Percentiles rank a stretch among this genome's conserved stretches.
Conservation (phyloP, 2,113 vertebrate species). For the Hippocampus comes region DNA sequence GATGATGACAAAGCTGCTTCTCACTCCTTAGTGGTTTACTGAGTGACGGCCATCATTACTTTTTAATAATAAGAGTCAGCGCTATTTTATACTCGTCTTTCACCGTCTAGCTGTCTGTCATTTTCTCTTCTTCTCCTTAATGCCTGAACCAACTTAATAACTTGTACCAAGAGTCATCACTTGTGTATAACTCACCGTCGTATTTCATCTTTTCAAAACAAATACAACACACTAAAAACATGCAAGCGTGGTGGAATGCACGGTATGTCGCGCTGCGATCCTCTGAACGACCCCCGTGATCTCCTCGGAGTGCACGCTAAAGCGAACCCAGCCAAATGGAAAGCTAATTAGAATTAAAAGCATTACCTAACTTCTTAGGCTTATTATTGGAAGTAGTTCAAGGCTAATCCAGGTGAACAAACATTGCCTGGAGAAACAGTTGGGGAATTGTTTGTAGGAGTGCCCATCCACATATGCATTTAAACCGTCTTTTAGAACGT, state of each 20-base stretch:
- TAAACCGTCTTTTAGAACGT: neutral
- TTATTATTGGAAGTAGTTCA: neutral
- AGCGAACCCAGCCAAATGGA: neutral
- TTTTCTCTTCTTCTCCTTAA: neutral
- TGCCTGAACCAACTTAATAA: neutral
- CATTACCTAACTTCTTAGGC: constrained; percentile 4
- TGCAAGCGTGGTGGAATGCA: neutral
- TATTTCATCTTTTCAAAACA: neutral
- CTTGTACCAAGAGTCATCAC: neutral
- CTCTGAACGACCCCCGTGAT: neutral
- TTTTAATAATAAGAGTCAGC: constrained; percentile 15
- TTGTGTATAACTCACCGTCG: neutral
- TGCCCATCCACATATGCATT: neutral
- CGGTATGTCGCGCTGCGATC: neutral
- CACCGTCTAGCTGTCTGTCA: neutral
- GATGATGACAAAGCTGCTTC: constrained; percentile 30
- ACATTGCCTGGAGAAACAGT: neutral
- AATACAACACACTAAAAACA: neutral
- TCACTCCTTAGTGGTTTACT: constrained; percentile 25
- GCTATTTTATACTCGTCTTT: constrained; percentile 11
- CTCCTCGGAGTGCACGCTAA: neutral
- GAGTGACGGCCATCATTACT: constrained; percentile 8
- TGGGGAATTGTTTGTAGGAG: neutral
- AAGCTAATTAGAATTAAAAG: constrained; percentile 7
- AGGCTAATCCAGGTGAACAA: neutral